phyloP scores from a whole-genome alignment of 2,113 vertebrate genomes.

The Conger conger region DNA sequence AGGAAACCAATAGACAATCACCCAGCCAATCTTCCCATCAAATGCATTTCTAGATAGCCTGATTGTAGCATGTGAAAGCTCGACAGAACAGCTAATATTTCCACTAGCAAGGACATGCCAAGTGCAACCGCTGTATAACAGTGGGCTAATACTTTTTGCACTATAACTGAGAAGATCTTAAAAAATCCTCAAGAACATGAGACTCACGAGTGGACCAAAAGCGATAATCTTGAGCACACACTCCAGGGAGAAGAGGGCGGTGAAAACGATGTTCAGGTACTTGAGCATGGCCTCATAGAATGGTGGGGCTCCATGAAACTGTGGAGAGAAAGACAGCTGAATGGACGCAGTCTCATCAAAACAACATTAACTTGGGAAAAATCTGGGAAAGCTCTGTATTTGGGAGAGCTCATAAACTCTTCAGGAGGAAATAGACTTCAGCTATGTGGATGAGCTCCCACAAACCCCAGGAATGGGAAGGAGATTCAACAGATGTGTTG shows the following conservation, averaged over 20 bases:
- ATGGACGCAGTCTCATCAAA: neutral
- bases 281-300: conserved; percentile 92
- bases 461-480: neutral
- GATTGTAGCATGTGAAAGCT: neutral
- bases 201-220: conserved; percentile 86
- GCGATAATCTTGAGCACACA: conserved; percentile 94
- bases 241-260: conserved; percentile 92
- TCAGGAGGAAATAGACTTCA: neutral
- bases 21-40: neutral
- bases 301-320: conserved; percentile 89
- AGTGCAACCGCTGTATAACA: neutral
- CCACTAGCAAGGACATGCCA: neutral
- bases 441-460: neutral
- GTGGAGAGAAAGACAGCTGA: conserved; percentile 20
- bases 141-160: neutral
- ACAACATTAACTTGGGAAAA: no score
- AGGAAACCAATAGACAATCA: neutral
- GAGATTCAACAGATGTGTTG: neutral
- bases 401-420: neutral
- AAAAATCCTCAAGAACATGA: neutral
- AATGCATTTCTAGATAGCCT: neutral
- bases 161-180: neutral
- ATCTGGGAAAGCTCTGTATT: no score
- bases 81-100: neutral
- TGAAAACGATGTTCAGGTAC: conserved; percentile 93